Evolutionary conservation across 2,888 invertebrate genomes (phyloP), one percentile per base, ranked within the genome.

Genomic region (Apotomis turbidana): DNA sequence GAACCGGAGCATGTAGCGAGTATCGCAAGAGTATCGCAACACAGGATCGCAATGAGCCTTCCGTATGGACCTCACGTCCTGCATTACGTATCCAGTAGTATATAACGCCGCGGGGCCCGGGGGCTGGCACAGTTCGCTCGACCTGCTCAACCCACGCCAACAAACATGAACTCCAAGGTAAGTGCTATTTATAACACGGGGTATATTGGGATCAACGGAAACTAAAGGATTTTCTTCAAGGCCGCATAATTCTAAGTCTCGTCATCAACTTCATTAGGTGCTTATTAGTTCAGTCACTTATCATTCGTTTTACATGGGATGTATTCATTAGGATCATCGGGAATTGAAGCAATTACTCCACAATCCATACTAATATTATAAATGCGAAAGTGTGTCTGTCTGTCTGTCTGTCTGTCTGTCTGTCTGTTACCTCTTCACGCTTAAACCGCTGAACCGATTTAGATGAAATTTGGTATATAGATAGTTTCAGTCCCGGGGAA

Each of bases 161-260:
- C 85, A 90, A 86, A 89, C 88, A 93, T 93, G 93, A 88, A 90
- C 90, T 86, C 86, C 92, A 93, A 93, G 92, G 93, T 93, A 76
- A 87, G 88, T 75, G 9, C 49, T 15, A 46, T 58, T 61, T n/a
- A 36, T 59, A 68, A n/a, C 52, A 27, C 10, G 44, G 49, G 44
- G 44, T 36, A 49, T 36, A 61, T 59, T n/a, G 46, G 68, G 68
- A 36, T 54, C n/a, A 54, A 5, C 12, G 15, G 8, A 1, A 46
- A 15, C 49, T 27, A n/a, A 44, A 46, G 66, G 36, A 36, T 46
- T 55, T 64, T 5, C 12, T 3, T 44, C 12, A 55, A 5, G 1
- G 9, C 49, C 3, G 49, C 6, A 2, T 9, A 49, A 49, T 41
- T 41, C 41, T 3, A 4, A 41, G 41, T 1, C 41, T 41, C 6